These are phyloP conservation scores for Sisor rabdophorus DNA, from an alignment of 2,113 vertebrate species.

Conservation along the genomic window DNA sequence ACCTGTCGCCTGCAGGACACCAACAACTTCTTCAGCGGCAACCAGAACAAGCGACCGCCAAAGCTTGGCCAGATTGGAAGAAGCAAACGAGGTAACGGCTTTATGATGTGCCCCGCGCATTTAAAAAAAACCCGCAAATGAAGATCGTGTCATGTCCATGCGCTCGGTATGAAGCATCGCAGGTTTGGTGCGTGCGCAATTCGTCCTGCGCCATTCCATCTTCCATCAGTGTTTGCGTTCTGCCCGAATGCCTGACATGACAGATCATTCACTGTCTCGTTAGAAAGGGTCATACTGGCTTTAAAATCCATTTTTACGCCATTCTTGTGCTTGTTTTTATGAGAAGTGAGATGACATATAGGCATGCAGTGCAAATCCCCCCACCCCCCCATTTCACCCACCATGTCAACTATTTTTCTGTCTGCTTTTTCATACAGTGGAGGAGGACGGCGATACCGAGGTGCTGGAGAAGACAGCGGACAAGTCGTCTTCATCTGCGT, in stretches of 20 bases:
- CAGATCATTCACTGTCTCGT: not conserved
- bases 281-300: not conserved
- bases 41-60: conserved; percentile 90
- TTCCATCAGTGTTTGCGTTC: not conserved
- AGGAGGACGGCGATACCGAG: conserved; percentile 68
- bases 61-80: conserved; percentile 94
- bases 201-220: conserved; percentile 27
- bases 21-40: conserved; percentile 91
- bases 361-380: conserved; percentile 10
- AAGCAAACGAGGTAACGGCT: conserved; percentile 85
- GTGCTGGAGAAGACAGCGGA: conserved; percentile 68
- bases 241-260: not conserved
- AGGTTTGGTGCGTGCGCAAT: conserved; percentile 4
- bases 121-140: not conserved
- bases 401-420: conserved; percentile 56
- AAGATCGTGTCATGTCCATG: not conserved
- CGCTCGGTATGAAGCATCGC: not conserved
- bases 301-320: conserved; percentile 18
- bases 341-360: not conserved
- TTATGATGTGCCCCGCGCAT: not conserved
- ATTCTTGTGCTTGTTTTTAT: not conserved
- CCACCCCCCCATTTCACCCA: not conserved
- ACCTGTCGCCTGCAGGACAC: conserved; percentile 97
- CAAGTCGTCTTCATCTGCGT: conserved; percentile 70
- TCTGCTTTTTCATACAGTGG: conserved; percentile 63